Evolutionary conservation across 2,113 vertebrate genomes (phyloP).

Genomic region (Toxostoma redivivum): DNA sequence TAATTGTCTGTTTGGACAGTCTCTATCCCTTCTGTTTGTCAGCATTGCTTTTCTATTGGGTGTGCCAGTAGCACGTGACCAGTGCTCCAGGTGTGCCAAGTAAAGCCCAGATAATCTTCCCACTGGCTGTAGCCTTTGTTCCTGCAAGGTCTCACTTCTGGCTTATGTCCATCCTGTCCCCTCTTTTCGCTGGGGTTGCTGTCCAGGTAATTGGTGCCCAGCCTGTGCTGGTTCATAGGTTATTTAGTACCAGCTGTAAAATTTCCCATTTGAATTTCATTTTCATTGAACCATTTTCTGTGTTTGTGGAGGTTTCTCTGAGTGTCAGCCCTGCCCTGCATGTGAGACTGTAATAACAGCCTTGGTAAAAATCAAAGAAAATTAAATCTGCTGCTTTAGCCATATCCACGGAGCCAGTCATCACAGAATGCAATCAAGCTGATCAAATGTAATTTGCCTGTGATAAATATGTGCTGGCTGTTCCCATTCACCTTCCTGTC

Average conservation of each 20-base stretch:
- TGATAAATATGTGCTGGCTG: background rate
- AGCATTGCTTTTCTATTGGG: background rate
- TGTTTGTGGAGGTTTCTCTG: background rate
- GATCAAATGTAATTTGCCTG: background rate
- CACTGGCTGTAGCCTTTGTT: background rate
- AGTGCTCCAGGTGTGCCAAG: background rate
- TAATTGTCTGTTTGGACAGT: background rate
- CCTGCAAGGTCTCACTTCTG: background rate
- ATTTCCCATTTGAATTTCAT: background rate
- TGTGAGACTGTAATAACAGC: background rate
- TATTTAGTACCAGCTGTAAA: background rate
- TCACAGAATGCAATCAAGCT: background rate
- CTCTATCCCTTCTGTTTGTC: background rate
- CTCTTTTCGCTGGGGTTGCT: background rate
- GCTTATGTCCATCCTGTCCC: background rate
- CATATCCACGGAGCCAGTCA: background rate
- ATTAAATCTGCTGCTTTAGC: background rate
- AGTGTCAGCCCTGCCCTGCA: background rate
- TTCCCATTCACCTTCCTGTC: background rate
- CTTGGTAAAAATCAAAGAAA: background rate
- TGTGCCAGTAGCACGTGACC: background rate
- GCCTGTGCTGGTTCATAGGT: background rate
- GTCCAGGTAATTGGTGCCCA: background rate
- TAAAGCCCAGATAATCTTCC: background rate
- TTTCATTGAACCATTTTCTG: background rate